Base-by-base conservation (phyloP, 2,888 invertebrate species). In the Melipona beecheii region DNA sequence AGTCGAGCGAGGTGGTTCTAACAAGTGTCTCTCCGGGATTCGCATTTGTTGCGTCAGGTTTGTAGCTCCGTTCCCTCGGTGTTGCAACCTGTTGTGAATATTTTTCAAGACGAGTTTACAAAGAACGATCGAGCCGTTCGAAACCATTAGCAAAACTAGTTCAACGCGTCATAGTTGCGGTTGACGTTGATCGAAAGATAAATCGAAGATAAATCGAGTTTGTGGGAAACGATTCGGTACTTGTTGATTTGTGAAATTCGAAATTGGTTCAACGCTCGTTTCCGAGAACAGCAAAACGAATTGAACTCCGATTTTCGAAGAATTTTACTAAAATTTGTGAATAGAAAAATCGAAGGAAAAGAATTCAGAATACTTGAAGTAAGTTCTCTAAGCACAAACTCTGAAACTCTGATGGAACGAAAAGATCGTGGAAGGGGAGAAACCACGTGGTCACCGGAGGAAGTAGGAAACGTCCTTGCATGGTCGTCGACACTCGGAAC, bases 401-500 rank as follows among this genome's bases (percentile, higher is more conserved):
- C 15, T 58, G 56, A 5, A 58, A 58, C 15, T 15, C n/a, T 2
- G 15, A 5, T n/a, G 15, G 56, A 19, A 19, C 0, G 17, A 17
- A 52, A 19, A 19, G 4, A 60, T 60, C 9, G 9, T 5, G 4
- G 24, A 9, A 52, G 77, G 17, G 19, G 15, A 17, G 19, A 60
- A 36, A 27, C 60, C 9, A 2, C 2, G 9, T 60, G 9, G 9
- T 11, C 17, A 9, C n/a, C n/a, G 4, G 17, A 19, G n/a, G 4
- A 81, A 65, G 56, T 52, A 74, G 31, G 74, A 52, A 72, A 78
- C 78, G 83, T 75, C 78, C 78, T 83, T 82, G 77, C 82, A 69
- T 52, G 72, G 74, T 82, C 78, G 66, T 43, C 74, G 81, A 75
- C 81, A n/a, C 49, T 19, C 21, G 72, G n/a, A n/a, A 56, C 43